Percentiles rank a stretch among this genome's conserved stretches.
phyloP scores from a whole-genome alignment of 2,797 vertebrate species.

The Myripristis murdjan region DNA sequence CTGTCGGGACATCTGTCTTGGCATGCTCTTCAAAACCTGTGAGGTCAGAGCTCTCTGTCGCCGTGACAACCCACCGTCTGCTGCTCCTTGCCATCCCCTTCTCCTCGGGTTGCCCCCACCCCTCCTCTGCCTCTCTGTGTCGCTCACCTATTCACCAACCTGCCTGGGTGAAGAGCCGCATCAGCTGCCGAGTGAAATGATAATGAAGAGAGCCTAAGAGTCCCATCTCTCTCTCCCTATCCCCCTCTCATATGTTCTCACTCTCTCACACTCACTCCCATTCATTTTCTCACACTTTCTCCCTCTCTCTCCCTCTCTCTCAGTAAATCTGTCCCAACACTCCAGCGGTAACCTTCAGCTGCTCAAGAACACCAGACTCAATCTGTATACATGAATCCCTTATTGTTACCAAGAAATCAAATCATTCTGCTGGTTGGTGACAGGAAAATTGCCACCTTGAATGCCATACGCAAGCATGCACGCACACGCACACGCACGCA shows the following conservation, averaged over 20 bases:
- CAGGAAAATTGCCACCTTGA: slow-evolving; percentile 73
- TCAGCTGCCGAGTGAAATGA: slow-evolving; percentile 66
- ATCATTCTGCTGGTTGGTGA: slow-evolving; percentile 72
- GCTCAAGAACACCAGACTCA: slow-evolving; percentile 75
- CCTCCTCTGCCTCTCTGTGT: slow-evolving; percentile 19
- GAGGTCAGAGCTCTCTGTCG: slow-evolving; percentile 42
- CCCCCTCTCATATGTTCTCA: background rate
- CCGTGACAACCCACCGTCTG: slow-evolving; percentile 36
- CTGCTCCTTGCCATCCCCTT: slow-evolving; percentile 7
- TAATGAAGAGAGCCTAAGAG: slow-evolving; percentile 63
- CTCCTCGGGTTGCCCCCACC: background rate
- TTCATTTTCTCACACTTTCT: background rate
- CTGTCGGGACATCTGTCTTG: slow-evolving; percentile 31
- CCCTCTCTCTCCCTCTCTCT: slow-evolving; percentile 24
- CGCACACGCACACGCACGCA: slow-evolving; percentile 5
- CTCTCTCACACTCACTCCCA: background rate
- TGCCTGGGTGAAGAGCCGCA: slow-evolving; percentile 51
- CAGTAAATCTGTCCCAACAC: slow-evolving; percentile 67
- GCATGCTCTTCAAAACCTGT: slow-evolving; percentile 27
- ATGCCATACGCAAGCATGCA: slow-evolving; percentile 33
- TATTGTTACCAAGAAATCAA: slow-evolving; percentile 76
- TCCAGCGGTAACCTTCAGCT: slow-evolving; percentile 74
- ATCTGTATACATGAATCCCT: slow-evolving; percentile 75
- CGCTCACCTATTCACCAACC: slow-evolving; percentile 55
- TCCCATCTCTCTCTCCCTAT: slow-evolving; percentile 2